phyloP scores from a whole-genome alignment of 2,797 vertebrate genomes.

The Synanceia verrucosa region DNA sequence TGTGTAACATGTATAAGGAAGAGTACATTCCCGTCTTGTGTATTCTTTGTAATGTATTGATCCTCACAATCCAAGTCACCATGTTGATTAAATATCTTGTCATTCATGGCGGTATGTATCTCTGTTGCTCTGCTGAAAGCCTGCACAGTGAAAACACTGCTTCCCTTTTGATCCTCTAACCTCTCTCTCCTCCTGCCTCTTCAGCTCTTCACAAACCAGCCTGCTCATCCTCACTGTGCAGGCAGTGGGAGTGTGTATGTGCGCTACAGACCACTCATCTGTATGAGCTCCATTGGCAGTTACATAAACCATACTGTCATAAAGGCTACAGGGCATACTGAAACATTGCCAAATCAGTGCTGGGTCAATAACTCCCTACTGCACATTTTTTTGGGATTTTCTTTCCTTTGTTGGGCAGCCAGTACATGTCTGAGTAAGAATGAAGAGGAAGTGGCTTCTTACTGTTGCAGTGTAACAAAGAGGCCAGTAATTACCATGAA shows the following conservation, averaged over 20 bases:
- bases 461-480: slow-evolving; percentile 31
- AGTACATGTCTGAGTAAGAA: slow-evolving; percentile 41
- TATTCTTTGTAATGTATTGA: no score
- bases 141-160: slow-evolving; percentile 10
- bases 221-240: slow-evolving; percentile 53
- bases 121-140: slow-evolving; percentile 28
- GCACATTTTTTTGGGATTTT: slow-evolving; percentile 56
- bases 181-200: slow-evolving; percentile 56
- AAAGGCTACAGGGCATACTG: slow-evolving; percentile 59
- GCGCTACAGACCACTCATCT: slow-evolving; percentile 68
- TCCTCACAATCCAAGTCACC: neutral
- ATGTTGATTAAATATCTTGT: slow-evolving; percentile 1
- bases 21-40: no score
- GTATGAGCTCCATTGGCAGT: slow-evolving; percentile 65
- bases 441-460: slow-evolving; percentile 42
- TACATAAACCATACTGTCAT: slow-evolving; percentile 78
- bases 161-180: slow-evolving; percentile 48
- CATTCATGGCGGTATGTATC: neutral
- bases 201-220: slow-evolving; percentile 62
- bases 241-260: slow-evolving; percentile 48
- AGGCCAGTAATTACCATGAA: slow-evolving; percentile 58
- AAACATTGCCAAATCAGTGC: slow-evolving; percentile 69
- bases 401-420: slow-evolving; percentile 46
- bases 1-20: no score
- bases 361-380: slow-evolving; percentile 68